Evolutionary conservation across 1,140 invertebrate species (phyloP), one percentile per base, ranked within the genome.

Genomic region (Amyelois transitella): DNA sequence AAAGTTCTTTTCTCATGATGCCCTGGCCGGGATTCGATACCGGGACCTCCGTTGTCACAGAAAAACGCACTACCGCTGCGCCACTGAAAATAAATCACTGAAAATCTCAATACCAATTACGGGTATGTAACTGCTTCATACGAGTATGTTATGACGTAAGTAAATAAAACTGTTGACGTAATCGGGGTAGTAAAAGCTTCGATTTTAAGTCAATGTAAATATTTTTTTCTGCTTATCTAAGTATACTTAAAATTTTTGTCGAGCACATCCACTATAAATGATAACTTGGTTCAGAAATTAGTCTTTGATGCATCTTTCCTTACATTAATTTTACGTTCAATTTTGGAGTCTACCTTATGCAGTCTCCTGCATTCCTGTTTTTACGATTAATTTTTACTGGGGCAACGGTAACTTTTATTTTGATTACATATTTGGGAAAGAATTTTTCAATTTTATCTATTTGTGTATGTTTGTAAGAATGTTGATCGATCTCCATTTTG

Each of bases 291-390:
- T 38, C 17, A 8, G 32, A 32, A 32, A 32, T 38, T 38, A 14
- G 32, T 38, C 17, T 2, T 3, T 32, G 25, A 10, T 4, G 8
- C 25, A n/a, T n/a, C n/a, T n/a, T n/a, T 32, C 8, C 25, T 38
- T 14, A 38, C 32, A 38, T 14, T 48, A 22, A 8, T 48, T 48
- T 48, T 48, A 48, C 12, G 45, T 12, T 48, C 45, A 20, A 48
- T 48, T 48, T 19, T 10, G 12, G 20, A n/a, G 20, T 6, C 18
- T 38, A 14, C n/a, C n/a, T 28, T 2, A 1, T 14, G 1, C 32
- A 38, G 18, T 51, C 25, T 51, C 51, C 44, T 49, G 32, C 56
- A 58, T 58, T 53, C 56, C 56, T 38, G 10, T 8, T 53, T 58
- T 58, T 52, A 58, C 43, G 12, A 38, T 38, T 45, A n/a, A 22